These are phyloP conservation scores for Pheosia tremula DNA, from an alignment of 2,888 invertebrate genomes.

Conservation along the genomic window DNA sequence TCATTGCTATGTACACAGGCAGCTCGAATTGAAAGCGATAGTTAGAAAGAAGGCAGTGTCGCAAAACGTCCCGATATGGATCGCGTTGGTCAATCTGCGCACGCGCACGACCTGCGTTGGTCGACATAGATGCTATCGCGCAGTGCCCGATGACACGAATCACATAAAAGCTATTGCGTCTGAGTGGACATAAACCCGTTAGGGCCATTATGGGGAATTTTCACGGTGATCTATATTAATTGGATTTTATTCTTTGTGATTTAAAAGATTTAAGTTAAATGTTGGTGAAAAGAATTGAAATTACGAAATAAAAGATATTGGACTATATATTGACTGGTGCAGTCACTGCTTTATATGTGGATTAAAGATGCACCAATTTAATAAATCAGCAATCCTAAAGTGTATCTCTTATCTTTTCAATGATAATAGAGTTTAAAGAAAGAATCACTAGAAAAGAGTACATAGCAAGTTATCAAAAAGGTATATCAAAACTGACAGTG, in stretches of 20 bases:
- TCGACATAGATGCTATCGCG: conserved; percentile 14
- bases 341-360: no score
- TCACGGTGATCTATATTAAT: conserved; percentile 19
- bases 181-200: conserved; percentile 3
- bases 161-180: conserved; percentile 1
- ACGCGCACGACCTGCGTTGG: conserved; percentile 19
- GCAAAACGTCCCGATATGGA: conserved; percentile 65
- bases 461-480: no score
- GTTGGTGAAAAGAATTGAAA: not conserved
- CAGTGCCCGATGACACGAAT: conserved; percentile 1
- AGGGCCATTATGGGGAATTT: conserved; percentile 15
- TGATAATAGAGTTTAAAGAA: no score
- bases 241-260: not conserved
- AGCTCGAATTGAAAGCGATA: conserved; percentile 48
- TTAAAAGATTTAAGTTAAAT: not conserved
- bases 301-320: conserved; percentile 3
- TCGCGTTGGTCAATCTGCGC: conserved; percentile 58
- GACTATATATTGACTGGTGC: no score
- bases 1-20: conserved; percentile 44
- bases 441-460: no score
- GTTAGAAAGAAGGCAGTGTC: conserved; percentile 48
- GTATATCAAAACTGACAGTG: no score
- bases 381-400: no score
- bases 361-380: no score
- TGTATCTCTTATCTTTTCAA: no score